A percentile compares a stretch with the other conserved stretches of the same genome.
Evolutionary conservation across 2,888 invertebrate species (phyloP).

Genomic region (Druceiella hillmani): DNA sequence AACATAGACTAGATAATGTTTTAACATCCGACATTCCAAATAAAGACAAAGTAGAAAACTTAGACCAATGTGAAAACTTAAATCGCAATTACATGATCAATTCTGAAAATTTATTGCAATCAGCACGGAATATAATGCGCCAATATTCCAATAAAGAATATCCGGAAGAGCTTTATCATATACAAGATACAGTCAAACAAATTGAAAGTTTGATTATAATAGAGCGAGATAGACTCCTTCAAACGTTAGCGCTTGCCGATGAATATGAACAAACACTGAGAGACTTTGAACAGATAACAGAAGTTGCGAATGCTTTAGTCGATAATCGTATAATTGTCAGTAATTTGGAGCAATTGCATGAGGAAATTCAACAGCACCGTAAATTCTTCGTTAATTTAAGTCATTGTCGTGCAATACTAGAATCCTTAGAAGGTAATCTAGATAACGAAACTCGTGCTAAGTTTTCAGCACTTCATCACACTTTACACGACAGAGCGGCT

Average conservation of each 20-base stretch:
- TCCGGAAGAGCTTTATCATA: conserved; percentile 59
- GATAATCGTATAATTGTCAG: conserved; percentile 72
- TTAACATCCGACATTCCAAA: conserved; percentile 60
- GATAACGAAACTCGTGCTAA: conserved; percentile 72
- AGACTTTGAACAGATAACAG: conserved; percentile 81
- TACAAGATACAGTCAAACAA: conserved; percentile 62
- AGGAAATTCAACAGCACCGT: conserved; percentile 84
- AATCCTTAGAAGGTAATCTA: conserved; percentile 78
- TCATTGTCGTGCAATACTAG: conserved; percentile 80
- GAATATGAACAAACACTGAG: conserved; percentile 85
- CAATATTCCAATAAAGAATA: conserved; percentile 66
- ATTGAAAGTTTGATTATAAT: conserved; percentile 63
- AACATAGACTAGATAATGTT: conserved; percentile 50
- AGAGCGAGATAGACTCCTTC: conserved; percentile 72
- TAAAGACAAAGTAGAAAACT: conserved; percentile 58
- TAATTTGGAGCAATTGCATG: conserved; percentile 74
- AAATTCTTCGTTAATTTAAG: conserved; percentile 86
- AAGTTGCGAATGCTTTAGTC: conserved; percentile 75
- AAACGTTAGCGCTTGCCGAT: conserved; percentile 69
- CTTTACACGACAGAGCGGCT: conserved; percentile 70
- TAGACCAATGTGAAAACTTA: conserved; percentile 64
- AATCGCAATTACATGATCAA: conserved; percentile 60
- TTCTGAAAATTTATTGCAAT: conserved; percentile 56
- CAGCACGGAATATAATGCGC: conserved; percentile 58
- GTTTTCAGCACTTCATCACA: conserved; percentile 68